Percentiles rank a stretch among this genome's conserved stretches.
phyloP scores from a whole-genome alignment of 1,140 invertebrate species.

The Planococcus citri region DNA sequence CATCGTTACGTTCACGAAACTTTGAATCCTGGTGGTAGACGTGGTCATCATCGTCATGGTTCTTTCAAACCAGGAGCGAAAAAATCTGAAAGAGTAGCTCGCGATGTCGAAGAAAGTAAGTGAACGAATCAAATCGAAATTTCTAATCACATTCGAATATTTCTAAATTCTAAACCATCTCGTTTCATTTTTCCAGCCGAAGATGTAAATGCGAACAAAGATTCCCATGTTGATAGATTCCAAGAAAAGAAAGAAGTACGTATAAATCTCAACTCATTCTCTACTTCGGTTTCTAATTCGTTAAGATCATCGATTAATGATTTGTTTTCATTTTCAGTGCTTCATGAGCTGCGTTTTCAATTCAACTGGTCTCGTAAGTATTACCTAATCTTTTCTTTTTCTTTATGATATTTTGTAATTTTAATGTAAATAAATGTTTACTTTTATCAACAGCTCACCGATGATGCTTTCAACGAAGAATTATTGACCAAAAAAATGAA shows the following conservation, averaged over 20 bases:
- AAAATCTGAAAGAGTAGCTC: not conserved
- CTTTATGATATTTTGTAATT: too few species aligned
- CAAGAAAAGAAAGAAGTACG: conserved; percentile 11
- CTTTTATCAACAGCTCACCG: not conserved
- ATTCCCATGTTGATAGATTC: not conserved
- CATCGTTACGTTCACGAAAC: not conserved
- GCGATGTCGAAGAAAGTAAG: not conserved
- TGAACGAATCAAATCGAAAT: not conserved
- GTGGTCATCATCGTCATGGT: not conserved
- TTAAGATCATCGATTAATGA: not conserved
- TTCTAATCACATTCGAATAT: too few species aligned
- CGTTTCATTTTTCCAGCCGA: not conserved
- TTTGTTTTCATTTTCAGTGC: conserved; percentile 14
- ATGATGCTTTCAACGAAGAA: conserved; percentile 20
- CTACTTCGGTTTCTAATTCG: not conserved
- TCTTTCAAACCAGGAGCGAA: not conserved
- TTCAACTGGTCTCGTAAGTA: conserved; percentile 21
- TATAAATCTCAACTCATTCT: not conserved
- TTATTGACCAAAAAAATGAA: not conserved
- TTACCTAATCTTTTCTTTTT: not conserved
- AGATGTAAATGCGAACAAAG: not conserved
- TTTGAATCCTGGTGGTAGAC: not conserved
- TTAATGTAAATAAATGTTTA: too few species aligned
- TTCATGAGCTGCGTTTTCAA: conserved; percentile 21
- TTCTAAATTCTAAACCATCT: not conserved